Evolutionary conservation across 2,113 vertebrate species (phyloP).

Genomic region (Columbina picui): DNA sequence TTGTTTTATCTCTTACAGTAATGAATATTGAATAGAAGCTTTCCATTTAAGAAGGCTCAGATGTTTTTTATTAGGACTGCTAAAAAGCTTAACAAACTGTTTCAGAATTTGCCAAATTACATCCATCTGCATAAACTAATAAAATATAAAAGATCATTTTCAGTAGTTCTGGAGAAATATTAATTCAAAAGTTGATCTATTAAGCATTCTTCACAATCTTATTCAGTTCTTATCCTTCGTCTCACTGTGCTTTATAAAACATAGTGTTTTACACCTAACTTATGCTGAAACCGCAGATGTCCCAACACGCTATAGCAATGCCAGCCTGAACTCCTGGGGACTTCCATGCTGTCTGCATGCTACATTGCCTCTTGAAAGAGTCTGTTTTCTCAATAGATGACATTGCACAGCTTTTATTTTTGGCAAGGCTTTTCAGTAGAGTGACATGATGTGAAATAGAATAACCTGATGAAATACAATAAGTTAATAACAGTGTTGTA

Average conservation of each 20-base stretch:
- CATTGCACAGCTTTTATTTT: conserved; percentile 30
- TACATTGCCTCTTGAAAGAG: not conserved
- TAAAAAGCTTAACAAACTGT: conserved; percentile 61
- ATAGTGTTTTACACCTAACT: not conserved
- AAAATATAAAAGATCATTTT: conserved; percentile 61
- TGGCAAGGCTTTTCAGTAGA: not conserved
- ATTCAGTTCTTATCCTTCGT: not conserved
- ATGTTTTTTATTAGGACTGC: conserved; percentile 58
- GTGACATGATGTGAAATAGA: conserved; percentile 21
- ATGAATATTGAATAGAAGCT: conserved; percentile 57
- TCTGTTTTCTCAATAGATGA: conserved; percentile 48
- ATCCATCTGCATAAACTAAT: conserved; percentile 72
- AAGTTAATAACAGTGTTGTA: conserved; percentile 35
- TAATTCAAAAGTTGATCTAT: not conserved
- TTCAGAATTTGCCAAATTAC: conserved; percentile 71
- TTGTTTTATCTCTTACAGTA: conserved; percentile 59
- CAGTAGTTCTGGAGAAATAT: conserved; percentile 39
- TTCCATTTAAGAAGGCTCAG: conserved; percentile 65
- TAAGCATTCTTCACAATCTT: not conserved
- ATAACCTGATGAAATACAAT: conserved; percentile 41
- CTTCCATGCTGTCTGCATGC: not conserved
- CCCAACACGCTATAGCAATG: not conserved
- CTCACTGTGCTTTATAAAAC: not conserved
- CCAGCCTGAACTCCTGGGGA: not conserved
- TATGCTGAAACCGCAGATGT: not conserved